Percentiles rank a stretch among this genome's conserved stretches.
Evolutionary conservation across 2,113 vertebrate species (phyloP).

Genomic region (Seriola rivoliana): DNA sequence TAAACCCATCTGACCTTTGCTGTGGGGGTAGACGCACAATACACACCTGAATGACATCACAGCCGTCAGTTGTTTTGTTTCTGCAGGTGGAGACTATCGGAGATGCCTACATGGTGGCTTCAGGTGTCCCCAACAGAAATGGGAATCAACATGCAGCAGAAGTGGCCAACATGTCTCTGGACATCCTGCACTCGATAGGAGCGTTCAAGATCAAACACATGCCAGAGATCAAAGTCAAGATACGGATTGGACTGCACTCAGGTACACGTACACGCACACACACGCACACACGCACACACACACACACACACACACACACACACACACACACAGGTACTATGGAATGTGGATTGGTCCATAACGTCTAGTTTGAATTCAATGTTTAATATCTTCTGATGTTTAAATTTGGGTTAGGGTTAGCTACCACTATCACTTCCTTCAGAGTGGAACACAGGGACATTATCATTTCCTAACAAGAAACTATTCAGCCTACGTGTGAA

Average conservation of each 20-base stretch:
- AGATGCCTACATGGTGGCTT: constrained; percentile 92
- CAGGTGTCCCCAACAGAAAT: constrained; percentile 90
- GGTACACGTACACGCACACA: constrained; percentile 72
- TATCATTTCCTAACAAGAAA: too few species aligned
- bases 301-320: neutral
- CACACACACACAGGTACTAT: too few species aligned
- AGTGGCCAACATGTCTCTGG: constrained; percentile 91
- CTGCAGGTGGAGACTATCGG: constrained; percentile 88
- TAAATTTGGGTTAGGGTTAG: too few species aligned
- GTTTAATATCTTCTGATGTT: too few species aligned
- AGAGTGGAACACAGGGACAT: too few species aligned
- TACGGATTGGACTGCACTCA: constrained; percentile 91
- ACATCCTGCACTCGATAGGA: constrained; percentile 89
- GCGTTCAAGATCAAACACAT: constrained; percentile 92
- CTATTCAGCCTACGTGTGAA: too few species aligned
- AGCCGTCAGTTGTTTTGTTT: too few species aligned
- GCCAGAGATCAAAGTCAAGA: constrained; percentile 91
- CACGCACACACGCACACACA: neutral
- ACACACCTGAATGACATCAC: too few species aligned
- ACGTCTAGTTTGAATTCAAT: too few species aligned
- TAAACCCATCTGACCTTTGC: neutral
- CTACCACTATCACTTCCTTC: too few species aligned
- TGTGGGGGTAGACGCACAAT: too few species aligned
- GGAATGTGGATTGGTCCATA: too few species aligned
- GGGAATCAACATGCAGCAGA: constrained; percentile 85